Percentiles rank a stretch among this genome's conserved stretches.
Evolutionary conservation across 2,888 invertebrate genomes (phyloP).

Genomic region (Sclerodermus sp.): DNA sequence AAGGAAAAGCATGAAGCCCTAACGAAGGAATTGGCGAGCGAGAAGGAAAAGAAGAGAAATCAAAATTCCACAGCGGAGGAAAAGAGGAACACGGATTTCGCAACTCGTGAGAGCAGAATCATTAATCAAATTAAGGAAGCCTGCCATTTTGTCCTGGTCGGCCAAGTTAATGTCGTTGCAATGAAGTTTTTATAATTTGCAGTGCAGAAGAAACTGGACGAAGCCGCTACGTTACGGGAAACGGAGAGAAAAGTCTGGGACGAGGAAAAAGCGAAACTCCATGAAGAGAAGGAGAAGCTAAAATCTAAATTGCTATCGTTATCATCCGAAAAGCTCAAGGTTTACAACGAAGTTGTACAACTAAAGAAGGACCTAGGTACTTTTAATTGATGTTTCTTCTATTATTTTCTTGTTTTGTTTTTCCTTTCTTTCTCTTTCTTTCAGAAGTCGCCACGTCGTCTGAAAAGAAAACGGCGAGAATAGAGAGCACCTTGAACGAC

Average conservation of each 20-base stretch:
- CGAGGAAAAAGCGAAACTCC: slow-evolving; percentile 61
- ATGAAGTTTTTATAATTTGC: slow-evolving; percentile 14
- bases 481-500: slow-evolving; percentile 68
- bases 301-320: slow-evolving; percentile 59
- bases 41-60: slow-evolving; percentile 62
- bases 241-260: slow-evolving; percentile 49
- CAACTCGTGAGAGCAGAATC: slow-evolving; percentile 50
- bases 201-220: slow-evolving; percentile 63
- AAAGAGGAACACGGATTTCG: slow-evolving; percentile 56
- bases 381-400: too few relatives aligned
- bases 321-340: slow-evolving; percentile 60
- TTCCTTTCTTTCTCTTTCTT: slow-evolving; percentile 8
- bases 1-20: slow-evolving; percentile 48
- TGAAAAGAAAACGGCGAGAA: slow-evolving; percentile 56
- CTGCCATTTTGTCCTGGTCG: too few relatives aligned
- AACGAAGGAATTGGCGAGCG: slow-evolving; percentile 36
- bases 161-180: too few relatives aligned
- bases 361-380: slow-evolving; percentile 66
- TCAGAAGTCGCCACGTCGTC: slow-evolving; percentile 63
- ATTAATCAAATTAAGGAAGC: neutral
- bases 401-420: slow-evolving; percentile 1
- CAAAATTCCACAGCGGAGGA: slow-evolving; percentile 38
- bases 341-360: slow-evolving; percentile 65
- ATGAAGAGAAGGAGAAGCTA: slow-evolving; percentile 60
- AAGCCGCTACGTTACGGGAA: slow-evolving; percentile 44